Conservation (phyloP, 2,888 invertebrate genomes). For the Andrena bicolor region DNA sequence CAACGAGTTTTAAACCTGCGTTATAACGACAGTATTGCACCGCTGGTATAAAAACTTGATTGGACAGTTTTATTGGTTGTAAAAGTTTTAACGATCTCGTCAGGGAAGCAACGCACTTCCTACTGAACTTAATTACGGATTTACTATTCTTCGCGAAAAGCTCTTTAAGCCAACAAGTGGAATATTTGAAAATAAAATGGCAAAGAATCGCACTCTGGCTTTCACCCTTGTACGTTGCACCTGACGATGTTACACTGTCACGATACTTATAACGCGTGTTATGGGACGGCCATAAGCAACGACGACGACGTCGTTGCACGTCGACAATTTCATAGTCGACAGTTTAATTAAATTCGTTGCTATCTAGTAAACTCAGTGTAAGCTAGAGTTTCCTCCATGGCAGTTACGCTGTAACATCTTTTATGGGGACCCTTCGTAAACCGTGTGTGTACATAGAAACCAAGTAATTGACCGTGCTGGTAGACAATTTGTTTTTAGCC, state of each 20-base stretch:
- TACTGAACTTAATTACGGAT: not conserved
- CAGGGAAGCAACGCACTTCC: not conserved
- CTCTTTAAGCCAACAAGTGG: not conserved
- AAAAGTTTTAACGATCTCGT: not conserved
- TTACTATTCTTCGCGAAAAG: not conserved
- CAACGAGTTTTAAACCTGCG: not conserved
- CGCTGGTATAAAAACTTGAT: not conserved
- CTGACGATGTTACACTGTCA: conserved; percentile 22
- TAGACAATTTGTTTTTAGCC: not conserved
- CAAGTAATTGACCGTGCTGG: not conserved
- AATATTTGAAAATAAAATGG: not conserved
- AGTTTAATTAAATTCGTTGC: conserved; percentile 55
- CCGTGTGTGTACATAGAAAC: not conserved
- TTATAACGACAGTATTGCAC: not conserved
- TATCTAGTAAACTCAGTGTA: conserved; percentile 33
- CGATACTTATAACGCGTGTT: conserved; percentile 42
- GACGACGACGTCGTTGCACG: conserved; percentile 10
- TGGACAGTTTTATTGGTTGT: not conserved
- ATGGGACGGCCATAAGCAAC: conserved; percentile 20
- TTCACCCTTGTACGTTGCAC: conserved; percentile 3
- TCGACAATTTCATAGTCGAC: conserved; percentile 39
- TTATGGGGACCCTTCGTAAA: not conserved
- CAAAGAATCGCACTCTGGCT: not conserved
- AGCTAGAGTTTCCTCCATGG: conserved; percentile 7
- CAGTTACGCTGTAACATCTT: conserved; percentile 8